These are phyloP conservation scores for Petrocephalus sullivani DNA, from an alignment of 2,797 vertebrate species.

Conservation along the genomic window DNA sequence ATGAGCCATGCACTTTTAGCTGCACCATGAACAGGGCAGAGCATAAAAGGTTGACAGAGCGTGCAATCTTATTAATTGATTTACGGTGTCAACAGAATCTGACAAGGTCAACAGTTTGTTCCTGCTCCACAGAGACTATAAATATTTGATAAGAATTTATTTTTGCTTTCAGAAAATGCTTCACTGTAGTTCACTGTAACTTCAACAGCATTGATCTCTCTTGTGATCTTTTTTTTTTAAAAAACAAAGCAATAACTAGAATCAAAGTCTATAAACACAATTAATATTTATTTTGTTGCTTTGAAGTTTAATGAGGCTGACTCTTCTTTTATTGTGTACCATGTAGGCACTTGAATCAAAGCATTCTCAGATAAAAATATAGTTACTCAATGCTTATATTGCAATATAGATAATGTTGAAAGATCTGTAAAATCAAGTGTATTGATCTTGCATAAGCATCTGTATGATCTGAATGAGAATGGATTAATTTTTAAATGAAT, in stretches of 20 bases:
- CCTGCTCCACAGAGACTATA: neutral
- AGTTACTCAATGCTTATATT: neutral
- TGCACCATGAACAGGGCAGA: neutral
- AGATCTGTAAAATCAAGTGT: neutral
- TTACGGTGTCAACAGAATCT: neutral
- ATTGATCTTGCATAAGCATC: neutral
- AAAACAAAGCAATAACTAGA: constrained; percentile 23
- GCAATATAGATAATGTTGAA: constrained; percentile 6
- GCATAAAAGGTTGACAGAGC: neutral
- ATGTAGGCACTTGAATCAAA: constrained; percentile 9
- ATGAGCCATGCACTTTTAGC: neutral
- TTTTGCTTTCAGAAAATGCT: constrained; percentile 9
- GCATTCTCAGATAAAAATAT: neutral
- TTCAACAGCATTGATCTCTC: neutral
- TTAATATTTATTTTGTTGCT: constrained; percentile 21
- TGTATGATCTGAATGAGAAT: neutral
- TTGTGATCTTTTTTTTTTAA: constrained; percentile 16
- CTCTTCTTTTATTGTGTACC: neutral
- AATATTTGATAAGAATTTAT: constrained; percentile 5
- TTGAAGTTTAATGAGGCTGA: constrained; percentile 26
- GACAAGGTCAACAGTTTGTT: constrained; percentile 17
- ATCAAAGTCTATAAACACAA: constrained; percentile 25
- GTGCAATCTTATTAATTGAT: neutral
- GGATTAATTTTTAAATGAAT: neutral
- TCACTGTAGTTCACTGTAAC: neutral